These are phyloP conservation scores for Callyntrura guangdongensis DNA, from an alignment of 2,888 invertebrate genomes.

Conservation along the genomic window DNA sequence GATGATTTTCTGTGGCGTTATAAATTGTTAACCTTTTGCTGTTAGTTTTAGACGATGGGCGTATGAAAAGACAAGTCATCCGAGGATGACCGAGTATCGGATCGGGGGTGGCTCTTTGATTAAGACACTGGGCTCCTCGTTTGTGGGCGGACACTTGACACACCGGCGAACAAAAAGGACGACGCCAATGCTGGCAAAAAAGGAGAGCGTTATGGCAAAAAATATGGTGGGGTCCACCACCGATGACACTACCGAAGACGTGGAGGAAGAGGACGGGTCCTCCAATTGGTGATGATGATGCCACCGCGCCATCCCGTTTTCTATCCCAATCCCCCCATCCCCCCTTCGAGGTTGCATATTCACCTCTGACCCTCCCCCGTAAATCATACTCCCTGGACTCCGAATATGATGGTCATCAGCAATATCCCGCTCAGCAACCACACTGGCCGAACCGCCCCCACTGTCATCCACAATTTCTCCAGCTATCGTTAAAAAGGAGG, in stretches of 20 bases:
- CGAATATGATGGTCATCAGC: slow-evolving; percentile 39
- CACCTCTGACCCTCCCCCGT: neutral
- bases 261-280: too few species aligned
- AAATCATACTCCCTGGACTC: slow-evolving; percentile 26
- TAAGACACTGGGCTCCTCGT: slow-evolving; percentile 83
- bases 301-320: neutral
- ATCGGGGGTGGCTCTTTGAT: slow-evolving; percentile 85
- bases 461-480: neutral
- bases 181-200: slow-evolving; percentile 85
- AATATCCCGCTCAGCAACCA: slow-evolving; percentile 54
- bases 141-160: slow-evolving; percentile 85
- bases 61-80: slow-evolving; percentile 85
- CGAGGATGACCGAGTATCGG: slow-evolving; percentile 85
- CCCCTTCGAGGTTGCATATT: too few species aligned
- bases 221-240: slow-evolving; percentile 85
- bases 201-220: slow-evolving; percentile 85
- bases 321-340: too few species aligned
- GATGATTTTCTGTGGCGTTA: too few species aligned
- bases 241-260: slow-evolving; percentile 61
- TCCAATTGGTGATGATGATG: neutral
- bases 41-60: slow-evolving; percentile 79
- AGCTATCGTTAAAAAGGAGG: too few species aligned
- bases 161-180: slow-evolving; percentile 85
- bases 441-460: too few species aligned
- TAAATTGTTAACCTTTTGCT: too few species aligned